Conservation (phyloP, 2,797 vertebrate species). For the Myotis myotis region DNA sequence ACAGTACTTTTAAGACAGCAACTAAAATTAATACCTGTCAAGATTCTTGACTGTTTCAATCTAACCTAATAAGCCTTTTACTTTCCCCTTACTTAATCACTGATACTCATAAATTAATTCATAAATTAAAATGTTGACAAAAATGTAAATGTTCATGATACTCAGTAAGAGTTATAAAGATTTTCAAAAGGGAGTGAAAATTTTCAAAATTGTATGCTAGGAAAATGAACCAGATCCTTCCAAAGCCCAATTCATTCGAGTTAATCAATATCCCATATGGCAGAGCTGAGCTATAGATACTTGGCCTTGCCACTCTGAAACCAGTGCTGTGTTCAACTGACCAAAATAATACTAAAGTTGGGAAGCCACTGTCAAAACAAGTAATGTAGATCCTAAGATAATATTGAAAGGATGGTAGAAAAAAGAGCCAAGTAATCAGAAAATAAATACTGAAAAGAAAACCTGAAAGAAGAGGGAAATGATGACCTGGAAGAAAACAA, state of each 20-base stretch:
- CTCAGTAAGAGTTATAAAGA: neutral
- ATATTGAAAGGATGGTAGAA: neutral
- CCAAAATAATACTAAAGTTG: constrained; percentile 18
- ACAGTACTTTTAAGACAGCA: constrained; percentile 16
- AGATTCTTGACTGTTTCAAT: neutral
- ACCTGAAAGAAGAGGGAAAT: neutral
- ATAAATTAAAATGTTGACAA: constrained; percentile 24
- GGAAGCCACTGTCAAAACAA: neutral
- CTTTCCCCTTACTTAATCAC: constrained; percentile 12
- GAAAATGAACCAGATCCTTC: constrained; percentile 11
- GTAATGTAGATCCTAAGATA: neutral
- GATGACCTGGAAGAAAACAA: neutral
- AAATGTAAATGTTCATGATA: neutral
- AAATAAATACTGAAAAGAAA: constrained; percentile 38
- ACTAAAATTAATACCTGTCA: constrained; percentile 41
- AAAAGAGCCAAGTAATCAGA: neutral
- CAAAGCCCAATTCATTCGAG: neutral
- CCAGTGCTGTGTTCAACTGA: neutral
- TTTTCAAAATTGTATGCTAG: neutral
- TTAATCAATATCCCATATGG: neutral
- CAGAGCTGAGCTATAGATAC: neutral
- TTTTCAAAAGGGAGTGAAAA: constrained; percentile 29
- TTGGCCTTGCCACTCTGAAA: neutral
- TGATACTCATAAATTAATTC: neutral
- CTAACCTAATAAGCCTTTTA: neutral